Base-by-base conservation (phyloP, 2,888 invertebrate genomes). In the Patella pellucida region DNA sequence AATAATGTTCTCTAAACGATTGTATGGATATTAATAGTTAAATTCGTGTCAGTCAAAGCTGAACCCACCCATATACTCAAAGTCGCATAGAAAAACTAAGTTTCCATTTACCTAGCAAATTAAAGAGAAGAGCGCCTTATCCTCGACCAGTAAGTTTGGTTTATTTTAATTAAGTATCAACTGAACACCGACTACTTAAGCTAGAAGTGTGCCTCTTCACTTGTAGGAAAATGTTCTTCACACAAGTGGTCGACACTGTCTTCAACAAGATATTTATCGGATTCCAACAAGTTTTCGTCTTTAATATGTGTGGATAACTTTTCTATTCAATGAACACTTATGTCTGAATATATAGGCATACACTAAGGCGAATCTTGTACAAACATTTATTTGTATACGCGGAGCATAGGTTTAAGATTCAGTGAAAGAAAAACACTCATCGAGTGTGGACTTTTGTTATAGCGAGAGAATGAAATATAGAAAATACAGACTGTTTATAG, bases 261-360 rank as follows among this genome's bases (percentile, higher is more conserved):
- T 62, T 62, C 62, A 62, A 62, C 62, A 62, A 62, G 62, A 62
- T 62, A 62, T 62, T 62, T 62, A 62, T 62, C 62, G 62, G 62
- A 62, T 23, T 62, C 23, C 62, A 23, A 62, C 62, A 62, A 62
- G 62, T 23, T 62, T 62, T 62, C 62, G 19, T 19, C 62, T 62
- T 62, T 62, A 62, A 62, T 62, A 62, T 62, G 62, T 62, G 62
- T 62, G 62, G 62, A 62, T 62, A 62, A 23, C 62, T 62, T 62
- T 62, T 62, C 62, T 62, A 14, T 62, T 62, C 62, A 62, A 62
- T 62, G 23, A 23, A 62, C 62, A 62, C 62, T 62, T 62, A 62
- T 19, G 19, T 62, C 23, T 62, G 19, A 62, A 62, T 62, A 62
- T 62, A 62, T 62, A 62, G 62, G 62, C 62, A 62, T 23, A 62